A percentile compares a stretch with the other conserved stretches of the same genome.
phyloP scores from a whole-genome alignment of 2,888 invertebrate genomes.

The Pachycephus smyrnensis region DNA sequence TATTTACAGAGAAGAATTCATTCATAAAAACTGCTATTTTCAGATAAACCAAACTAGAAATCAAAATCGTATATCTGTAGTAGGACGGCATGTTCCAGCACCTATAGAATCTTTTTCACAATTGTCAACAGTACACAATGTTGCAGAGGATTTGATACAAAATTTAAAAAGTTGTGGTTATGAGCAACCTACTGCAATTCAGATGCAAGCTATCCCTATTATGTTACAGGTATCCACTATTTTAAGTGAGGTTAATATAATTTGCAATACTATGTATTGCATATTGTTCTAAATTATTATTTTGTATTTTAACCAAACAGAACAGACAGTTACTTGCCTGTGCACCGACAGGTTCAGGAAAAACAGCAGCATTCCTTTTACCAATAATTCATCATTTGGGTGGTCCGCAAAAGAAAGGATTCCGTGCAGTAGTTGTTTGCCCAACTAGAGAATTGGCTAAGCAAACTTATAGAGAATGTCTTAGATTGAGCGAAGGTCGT shows the following conservation, averaged over 20 bases:
- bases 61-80: conserved; percentile 79
- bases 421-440: conserved; percentile 88
- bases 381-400: conserved; percentile 86
- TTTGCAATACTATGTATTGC: background rate
- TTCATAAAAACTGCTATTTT: conserved; percentile 36
- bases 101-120: conserved; percentile 81
- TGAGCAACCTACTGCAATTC: conserved; percentile 85
- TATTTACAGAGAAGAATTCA: background rate
- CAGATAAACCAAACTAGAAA: conserved; percentile 83
- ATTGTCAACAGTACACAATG: conserved; percentile 70
- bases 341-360: conserved; percentile 98
- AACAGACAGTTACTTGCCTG: conserved; percentile 89
- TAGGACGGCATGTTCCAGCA: conserved; percentile 83
- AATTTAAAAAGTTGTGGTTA: conserved; percentile 81
- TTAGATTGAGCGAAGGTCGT: conserved; percentile 79
- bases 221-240: conserved; percentile 77
- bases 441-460: conserved; percentile 95
- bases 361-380: conserved; percentile 93
- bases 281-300: conserved; percentile 1
- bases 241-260: conserved; percentile 12
- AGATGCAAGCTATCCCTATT: conserved; percentile 92
- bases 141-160: conserved; percentile 73
- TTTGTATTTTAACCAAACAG: conserved; percentile 59
- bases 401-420: conserved; percentile 79
- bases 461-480: conserved; percentile 88